These are phyloP conservation scores for Ophioninae sp. DNA, from an alignment of 2,888 invertebrate species.

Conservation along the genomic window DNA sequence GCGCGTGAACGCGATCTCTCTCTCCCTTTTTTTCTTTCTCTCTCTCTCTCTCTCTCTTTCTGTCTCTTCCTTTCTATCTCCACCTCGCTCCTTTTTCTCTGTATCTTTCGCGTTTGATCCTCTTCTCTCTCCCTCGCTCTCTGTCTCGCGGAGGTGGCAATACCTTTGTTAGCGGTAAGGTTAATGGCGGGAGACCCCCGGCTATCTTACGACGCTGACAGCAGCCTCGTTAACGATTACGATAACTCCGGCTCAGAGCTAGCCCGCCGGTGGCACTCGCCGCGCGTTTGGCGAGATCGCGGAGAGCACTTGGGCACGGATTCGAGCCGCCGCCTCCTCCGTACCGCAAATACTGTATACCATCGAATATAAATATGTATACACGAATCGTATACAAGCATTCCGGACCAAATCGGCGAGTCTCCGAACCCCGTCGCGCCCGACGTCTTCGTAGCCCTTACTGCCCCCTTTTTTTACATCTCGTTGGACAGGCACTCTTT, in stretches of 20 bases:
- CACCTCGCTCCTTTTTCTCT: slow-evolving; percentile 1
- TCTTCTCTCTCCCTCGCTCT: slow-evolving; percentile 41
- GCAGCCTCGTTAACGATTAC: slow-evolving; percentile 78
- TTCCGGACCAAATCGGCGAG: slow-evolving; percentile 6
- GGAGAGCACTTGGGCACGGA: slow-evolving; percentile 39
- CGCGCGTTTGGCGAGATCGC: slow-evolving; percentile 46
- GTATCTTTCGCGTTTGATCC: slow-evolving; percentile 21
- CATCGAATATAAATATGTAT: slow-evolving; percentile 27
- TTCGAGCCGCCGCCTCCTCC: slow-evolving; percentile 34
- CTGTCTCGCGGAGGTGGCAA: slow-evolving; percentile 72
- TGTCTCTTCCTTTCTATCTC: too few relatives aligned
- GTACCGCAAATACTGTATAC: slow-evolving; percentile 30
- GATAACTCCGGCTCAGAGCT: slow-evolving; percentile 71
- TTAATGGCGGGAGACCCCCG: slow-evolving; percentile 76
- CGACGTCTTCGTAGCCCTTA: background rate
- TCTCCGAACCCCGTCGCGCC: background rate
- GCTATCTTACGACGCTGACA: slow-evolving; percentile 77
- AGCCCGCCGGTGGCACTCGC: slow-evolving; percentile 62
- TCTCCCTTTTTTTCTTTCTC: slow-evolving; percentile 34
- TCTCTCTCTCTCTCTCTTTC: too few relatives aligned
- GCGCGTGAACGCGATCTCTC: slow-evolving; percentile 57
- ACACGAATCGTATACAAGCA: slow-evolving; percentile 4
- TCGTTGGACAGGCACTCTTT: background rate
- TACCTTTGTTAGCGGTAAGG: slow-evolving; percentile 78
- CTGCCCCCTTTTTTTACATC: background rate